A percentile compares a stretch with the other conserved stretches of the same genome.
Evolutionary conservation across 2,797 vertebrate genomes (phyloP).

Genomic region (Parauchenoglanis ngamensis): DNA sequence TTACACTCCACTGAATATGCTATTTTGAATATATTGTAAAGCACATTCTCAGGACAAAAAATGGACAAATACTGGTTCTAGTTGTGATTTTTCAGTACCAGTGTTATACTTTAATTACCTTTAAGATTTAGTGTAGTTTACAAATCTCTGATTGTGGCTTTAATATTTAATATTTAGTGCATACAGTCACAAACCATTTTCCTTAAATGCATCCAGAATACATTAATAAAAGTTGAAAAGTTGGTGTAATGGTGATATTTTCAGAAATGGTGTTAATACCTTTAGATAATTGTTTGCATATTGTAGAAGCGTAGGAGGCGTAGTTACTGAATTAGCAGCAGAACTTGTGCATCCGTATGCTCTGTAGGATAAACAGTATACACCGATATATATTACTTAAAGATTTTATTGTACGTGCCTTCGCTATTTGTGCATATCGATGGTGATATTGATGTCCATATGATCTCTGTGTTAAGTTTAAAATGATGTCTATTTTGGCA

Average conservation of each 20-base stretch:
- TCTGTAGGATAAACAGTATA: conserved; percentile 27
- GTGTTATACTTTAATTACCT: not conserved
- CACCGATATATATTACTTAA: not conserved
- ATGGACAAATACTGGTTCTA: not conserved
- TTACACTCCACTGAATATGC: not conserved
- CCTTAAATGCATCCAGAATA: not conserved
- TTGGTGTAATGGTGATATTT: not conserved
- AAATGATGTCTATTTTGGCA: not conserved
- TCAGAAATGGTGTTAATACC: not conserved
- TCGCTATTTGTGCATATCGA: not conserved
- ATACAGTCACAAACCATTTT: not conserved
- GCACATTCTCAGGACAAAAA: not conserved
- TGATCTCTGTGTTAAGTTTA: not conserved
- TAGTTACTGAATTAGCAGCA: conserved; percentile 15
- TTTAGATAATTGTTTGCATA: conserved; percentile 21
- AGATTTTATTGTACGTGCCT: not conserved
- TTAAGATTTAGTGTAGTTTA: not conserved
- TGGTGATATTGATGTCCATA: conserved; percentile 6
- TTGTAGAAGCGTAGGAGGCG: conserved; percentile 23
- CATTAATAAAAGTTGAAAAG: not conserved
- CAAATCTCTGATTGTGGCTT: conserved; percentile 31
- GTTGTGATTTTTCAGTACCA: not conserved
- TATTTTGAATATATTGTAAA: not conserved
- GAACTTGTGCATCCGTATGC: conserved; percentile 16
- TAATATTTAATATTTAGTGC: not conserved